A percentile compares a stretch with the other conserved stretches of the same genome.
Evolutionary conservation across 1,140 invertebrate genomes (phyloP).

Genomic region (Brachionus koreanus): DNA sequence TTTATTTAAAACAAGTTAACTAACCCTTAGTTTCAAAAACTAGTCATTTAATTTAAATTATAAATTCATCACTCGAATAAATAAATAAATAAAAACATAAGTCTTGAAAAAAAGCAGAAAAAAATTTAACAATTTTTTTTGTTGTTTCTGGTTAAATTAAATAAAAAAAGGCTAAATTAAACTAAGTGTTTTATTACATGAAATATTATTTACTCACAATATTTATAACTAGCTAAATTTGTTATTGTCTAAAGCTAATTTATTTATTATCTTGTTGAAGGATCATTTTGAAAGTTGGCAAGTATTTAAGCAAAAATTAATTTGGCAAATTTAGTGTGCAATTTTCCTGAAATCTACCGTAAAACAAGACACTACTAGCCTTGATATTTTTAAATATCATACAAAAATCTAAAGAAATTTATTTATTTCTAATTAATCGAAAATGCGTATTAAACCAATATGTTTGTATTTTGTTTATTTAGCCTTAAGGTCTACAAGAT

Average conservation of each 20-base stretch:
- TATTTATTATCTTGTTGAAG: neutral
- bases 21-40: neutral
- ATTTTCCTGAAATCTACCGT: too few species aligned
- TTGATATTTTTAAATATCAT: neutral
- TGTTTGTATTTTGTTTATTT: neutral
- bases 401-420: neutral
- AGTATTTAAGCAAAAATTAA: too few species aligned
- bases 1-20: neutral
- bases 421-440: neutral
- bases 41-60: neutral
- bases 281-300: neutral
- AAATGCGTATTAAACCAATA: too few species aligned
- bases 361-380: neutral
- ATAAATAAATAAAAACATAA: neutral
- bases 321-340: too few species aligned
- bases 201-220: too few species aligned
- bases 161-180: neutral
- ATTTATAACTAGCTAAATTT: neutral
- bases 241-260: neutral
- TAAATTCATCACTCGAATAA: neutral
- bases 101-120: neutral
- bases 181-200: neutral
- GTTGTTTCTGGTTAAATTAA: neutral
- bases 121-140: neutral
- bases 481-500: neutral